Conservation (phyloP, 1,140 invertebrate species). For the Ceratosolen solmsi region DNA sequence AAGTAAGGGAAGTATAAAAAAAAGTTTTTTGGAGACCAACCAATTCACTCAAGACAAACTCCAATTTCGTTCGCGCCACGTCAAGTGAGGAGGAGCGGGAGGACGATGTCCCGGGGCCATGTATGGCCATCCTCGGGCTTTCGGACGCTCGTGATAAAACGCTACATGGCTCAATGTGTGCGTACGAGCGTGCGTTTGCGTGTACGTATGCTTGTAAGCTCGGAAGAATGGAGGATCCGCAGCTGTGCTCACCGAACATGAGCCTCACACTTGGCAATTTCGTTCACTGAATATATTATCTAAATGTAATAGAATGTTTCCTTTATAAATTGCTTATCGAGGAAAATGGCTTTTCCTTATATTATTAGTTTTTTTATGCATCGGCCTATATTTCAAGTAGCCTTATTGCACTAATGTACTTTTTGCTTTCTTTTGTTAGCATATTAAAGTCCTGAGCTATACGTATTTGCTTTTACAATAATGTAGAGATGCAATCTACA, state of each 20-base stretch:
- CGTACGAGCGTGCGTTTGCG: too few species aligned
- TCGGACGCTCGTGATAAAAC: background rate
- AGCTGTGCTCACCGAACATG: background rate
- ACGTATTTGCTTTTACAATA: too few species aligned
- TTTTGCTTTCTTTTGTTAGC: too few species aligned
- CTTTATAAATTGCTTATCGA: too few species aligned
- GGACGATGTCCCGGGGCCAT: conserved; percentile 18
- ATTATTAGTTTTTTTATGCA: too few species aligned
- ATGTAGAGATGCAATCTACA: too few species aligned
- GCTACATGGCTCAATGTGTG: too few species aligned
- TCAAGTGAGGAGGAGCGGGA: background rate
- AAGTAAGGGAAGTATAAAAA: conserved; percentile 1
- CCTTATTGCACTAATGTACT: too few species aligned
- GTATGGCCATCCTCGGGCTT: background rate
- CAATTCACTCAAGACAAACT: conserved; percentile 46
- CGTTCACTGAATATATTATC: background rate
- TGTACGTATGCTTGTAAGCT: background rate
- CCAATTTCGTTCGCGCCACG: conserved; percentile 5
- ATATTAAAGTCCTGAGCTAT: too few species aligned
- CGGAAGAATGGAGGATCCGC: background rate
- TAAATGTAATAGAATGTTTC: too few species aligned
- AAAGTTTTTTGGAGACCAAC: conserved; percentile 45
- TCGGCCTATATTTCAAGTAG: too few species aligned
- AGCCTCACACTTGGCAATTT: background rate
- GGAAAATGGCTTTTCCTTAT: too few species aligned